Conservation (phyloP, 1,140 invertebrate genomes). For the Bombus pyrosoma region DNA sequence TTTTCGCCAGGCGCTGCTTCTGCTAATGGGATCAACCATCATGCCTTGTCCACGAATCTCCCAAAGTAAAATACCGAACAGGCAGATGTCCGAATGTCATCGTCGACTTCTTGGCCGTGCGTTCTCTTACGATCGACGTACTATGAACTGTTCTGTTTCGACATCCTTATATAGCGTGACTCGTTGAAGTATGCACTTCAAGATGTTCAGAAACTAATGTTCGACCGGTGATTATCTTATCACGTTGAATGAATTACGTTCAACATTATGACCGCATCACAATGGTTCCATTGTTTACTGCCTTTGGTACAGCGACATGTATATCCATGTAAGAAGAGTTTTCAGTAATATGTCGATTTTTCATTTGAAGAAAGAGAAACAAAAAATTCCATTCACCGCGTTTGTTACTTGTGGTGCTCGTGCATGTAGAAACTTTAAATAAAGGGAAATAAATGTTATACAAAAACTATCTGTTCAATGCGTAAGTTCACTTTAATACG, state of each 20-base stretch:
- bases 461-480: too few species aligned
- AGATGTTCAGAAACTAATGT: background rate
- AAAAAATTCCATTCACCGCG: too few species aligned
- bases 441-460: too few species aligned
- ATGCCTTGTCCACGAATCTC: conserved; percentile 85
- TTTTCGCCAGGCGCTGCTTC: conserved; percentile 87
- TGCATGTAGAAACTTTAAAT: too few species aligned
- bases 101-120: too few species aligned
- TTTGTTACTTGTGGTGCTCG: too few species aligned
- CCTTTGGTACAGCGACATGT: too few species aligned
- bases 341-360: too few species aligned
- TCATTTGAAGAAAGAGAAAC: too few species aligned
- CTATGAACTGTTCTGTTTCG: background rate
- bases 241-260: background rate
- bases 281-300: too few species aligned
- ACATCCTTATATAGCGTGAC: background rate
- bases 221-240: background rate
- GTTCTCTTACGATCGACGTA: background rate
- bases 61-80: conserved; percentile 40
- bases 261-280: background rate
- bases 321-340: too few species aligned
- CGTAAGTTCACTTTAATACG: too few species aligned
- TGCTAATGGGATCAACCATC: conserved; percentile 86
- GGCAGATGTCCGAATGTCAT: conserved; percentile 19
- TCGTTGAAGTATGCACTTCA: background rate